phyloP scores from a whole-genome alignment of 2,797 vertebrate species.

The Octomys mimax region DNA sequence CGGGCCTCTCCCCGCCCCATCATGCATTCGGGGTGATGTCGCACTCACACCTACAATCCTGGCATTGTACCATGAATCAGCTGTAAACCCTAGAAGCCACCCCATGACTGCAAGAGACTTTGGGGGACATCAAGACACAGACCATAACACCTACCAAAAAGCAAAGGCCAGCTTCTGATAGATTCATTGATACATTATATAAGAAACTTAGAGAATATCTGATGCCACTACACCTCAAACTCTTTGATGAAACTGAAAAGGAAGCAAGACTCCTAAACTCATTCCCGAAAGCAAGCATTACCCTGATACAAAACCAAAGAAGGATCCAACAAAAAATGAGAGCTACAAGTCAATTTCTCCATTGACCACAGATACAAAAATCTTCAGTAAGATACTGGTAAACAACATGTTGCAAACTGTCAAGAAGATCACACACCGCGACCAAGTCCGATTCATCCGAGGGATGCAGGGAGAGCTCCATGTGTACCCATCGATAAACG shows the following conservation, averaged over 20 bases:
- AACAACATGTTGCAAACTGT: neutral
- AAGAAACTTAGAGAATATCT: neutral
- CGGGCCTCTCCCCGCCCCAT: too few relatives aligned
- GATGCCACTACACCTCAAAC: neutral
- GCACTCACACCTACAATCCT: too few relatives aligned
- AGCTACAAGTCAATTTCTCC: neutral
- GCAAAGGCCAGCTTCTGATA: neutral
- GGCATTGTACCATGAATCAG: too few relatives aligned
- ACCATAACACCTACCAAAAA: neutral
- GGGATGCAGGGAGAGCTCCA: neutral
- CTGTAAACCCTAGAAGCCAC: too few relatives aligned
- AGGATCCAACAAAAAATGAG: neutral
- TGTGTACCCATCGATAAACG: neutral
- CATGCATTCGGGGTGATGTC: too few relatives aligned
- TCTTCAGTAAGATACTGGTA: neutral
- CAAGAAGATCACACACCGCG: neutral
- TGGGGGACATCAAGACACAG: too few relatives aligned
- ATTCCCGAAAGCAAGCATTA: neutral
- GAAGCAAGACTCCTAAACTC: neutral
- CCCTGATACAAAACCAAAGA: neutral
- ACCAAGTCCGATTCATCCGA: neutral
- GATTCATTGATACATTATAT: neutral
- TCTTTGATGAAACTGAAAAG: neutral
- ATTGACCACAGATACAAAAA: neutral
- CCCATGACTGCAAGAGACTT: too few relatives aligned